Evolutionary conservation across 1,140 invertebrate genomes (phyloP).

Genomic region (Trialeurodes vaporariorum): DNA sequence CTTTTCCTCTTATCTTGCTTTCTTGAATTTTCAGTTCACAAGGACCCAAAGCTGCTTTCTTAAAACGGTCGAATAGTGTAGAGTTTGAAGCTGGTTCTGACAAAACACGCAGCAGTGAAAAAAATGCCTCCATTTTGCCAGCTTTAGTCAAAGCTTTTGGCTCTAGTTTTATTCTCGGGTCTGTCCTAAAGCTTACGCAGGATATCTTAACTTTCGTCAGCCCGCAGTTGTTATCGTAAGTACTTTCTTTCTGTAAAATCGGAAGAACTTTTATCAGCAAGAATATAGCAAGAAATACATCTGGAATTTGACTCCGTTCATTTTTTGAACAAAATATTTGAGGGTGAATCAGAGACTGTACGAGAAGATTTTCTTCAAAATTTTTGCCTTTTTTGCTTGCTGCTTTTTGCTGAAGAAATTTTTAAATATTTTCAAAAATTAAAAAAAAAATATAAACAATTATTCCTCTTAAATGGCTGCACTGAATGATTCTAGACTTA

Average conservation of each 20-base stretch:
- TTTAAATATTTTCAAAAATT: too few relatives aligned
- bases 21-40: slow-evolving; percentile 9
- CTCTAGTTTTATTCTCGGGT: slow-evolving; percentile 67
- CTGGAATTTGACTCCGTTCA: neutral
- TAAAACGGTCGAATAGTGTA: slow-evolving; percentile 53
- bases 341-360: too few relatives aligned
- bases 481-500: too few relatives aligned
- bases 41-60: slow-evolving; percentile 50
- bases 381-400: too few relatives aligned
- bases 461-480: too few relatives aligned
- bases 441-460: too few relatives aligned
- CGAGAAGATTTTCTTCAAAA: too few relatives aligned
- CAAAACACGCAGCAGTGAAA: slow-evolving; percentile 31
- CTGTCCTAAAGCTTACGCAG: slow-evolving; percentile 64
- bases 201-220: slow-evolving; percentile 81
- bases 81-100: slow-evolving; percentile 36
- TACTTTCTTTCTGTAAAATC: too few relatives aligned
- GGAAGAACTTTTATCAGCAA: neutral
- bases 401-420: too few relatives aligned
- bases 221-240: slow-evolving; percentile 59
- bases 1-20: neutral
- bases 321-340: neutral
- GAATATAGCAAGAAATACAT: neutral
- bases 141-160: slow-evolving; percentile 70
- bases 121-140: slow-evolving; percentile 60